A percentile compares a stretch with the other conserved stretches of the same genome.
These are phyloP conservation scores for Drosophila infuscata DNA, from an alignment of 2,888 invertebrate species.

Conservation along the genomic window DNA sequence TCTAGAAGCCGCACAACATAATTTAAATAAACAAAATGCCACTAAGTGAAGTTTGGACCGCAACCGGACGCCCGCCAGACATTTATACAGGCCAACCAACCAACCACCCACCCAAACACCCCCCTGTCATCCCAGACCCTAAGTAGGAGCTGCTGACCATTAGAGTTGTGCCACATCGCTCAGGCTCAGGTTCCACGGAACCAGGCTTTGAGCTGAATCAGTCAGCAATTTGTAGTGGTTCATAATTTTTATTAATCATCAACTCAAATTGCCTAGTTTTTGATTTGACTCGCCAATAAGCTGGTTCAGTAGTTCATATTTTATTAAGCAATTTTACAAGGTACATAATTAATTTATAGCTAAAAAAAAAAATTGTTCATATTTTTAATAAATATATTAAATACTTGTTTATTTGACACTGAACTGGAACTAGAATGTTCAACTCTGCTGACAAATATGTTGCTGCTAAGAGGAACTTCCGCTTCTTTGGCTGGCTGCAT, in stretches of 20 bases:
- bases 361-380: not conserved
- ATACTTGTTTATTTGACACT: too few species aligned
- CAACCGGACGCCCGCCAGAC: conserved; percentile 70
- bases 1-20: conserved; percentile 78
- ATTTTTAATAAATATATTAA: not conserved
- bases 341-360: not conserved
- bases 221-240: not conserved
- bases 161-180: not conserved
- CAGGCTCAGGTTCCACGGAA: not conserved
- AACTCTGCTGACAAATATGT: conserved; percentile 8
- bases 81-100: too few species aligned
- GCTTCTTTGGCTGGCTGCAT: conserved; percentile 43
- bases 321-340: not conserved
- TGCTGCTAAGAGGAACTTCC: conserved; percentile 38
- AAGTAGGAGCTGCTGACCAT: conserved; percentile 5
- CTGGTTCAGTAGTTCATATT: not conserved
- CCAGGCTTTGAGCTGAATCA: not conserved
- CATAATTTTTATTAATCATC: not conserved
- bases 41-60: conserved; percentile 77
- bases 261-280: not conserved
- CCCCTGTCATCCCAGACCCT: too few species aligned
- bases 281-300: not conserved
- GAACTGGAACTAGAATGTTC: not conserved
- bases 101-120: conserved; percentile 2
- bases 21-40: conserved; percentile 80